These are phyloP conservation scores for Agrypnia vestita DNA, from an alignment of 1,140 invertebrate genomes.

Conservation along the genomic window DNA sequence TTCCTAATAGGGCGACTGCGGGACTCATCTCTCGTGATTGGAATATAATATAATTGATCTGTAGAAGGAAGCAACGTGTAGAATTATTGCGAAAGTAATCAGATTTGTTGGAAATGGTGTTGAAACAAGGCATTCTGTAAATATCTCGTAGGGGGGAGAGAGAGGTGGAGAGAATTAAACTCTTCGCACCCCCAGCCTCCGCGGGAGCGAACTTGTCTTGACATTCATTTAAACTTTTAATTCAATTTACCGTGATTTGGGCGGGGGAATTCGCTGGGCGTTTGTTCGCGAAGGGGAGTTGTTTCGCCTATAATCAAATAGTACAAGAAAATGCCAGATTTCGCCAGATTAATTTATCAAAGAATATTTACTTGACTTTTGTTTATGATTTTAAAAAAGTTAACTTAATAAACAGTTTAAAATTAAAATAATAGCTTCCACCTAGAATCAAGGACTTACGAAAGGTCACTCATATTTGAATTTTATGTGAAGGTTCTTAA, in stretches of 20 bases:
- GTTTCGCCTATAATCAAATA: conserved; percentile 40
- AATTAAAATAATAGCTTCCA: too few species aligned
- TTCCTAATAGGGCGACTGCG: too few species aligned
- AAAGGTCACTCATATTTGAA: too few species aligned
- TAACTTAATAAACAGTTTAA: too few species aligned
- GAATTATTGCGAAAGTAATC: conserved; percentile 8
- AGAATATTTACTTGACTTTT: conserved; percentile 10
- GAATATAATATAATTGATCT: too few species aligned
- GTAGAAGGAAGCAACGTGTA: too few species aligned
- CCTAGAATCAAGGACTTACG: too few species aligned
- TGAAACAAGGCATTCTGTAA: background rate
- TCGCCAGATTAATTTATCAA: conserved; percentile 20
- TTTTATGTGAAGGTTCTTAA: too few species aligned
- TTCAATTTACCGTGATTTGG: conserved; percentile 55
- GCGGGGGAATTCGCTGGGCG: conserved; percentile 45
- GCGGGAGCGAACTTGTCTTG: conserved; percentile 38
- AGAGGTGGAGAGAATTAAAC: conserved; percentile 43
- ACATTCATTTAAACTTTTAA: conserved; percentile 59
- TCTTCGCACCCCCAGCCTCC: conserved; percentile 29
- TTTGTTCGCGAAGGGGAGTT: conserved; percentile 24
- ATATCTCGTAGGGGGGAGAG: background rate
- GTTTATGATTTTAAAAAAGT: too few species aligned
- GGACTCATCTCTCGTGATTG: too few species aligned
- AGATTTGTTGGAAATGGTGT: conserved; percentile 9
- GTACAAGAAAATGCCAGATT: conserved; percentile 28